Evolutionary conservation across 1,140 invertebrate genomes (phyloP).

Genomic region (Sycophaga agraensis): DNA sequence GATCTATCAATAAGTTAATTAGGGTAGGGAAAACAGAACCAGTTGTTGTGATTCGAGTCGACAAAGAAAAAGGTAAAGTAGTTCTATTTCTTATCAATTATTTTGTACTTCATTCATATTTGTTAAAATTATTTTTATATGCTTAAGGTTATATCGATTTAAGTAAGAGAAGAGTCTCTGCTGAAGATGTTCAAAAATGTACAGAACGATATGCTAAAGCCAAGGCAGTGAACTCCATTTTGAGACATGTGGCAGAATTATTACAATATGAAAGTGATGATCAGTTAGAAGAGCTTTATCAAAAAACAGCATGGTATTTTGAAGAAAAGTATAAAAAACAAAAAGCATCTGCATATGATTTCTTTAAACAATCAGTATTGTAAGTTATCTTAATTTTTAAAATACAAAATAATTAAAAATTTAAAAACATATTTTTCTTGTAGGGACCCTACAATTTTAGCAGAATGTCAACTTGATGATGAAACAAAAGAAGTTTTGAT

Average conservation of each 20-base stretch:
- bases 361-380: conserved; percentile 97
- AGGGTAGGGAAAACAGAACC: conserved; percentile 98
- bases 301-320: conserved; percentile 98
- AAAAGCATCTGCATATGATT: conserved; percentile 90
- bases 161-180: conserved; percentile 96
- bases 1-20: conserved; percentile 99
- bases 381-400: conserved; percentile 58
- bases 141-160: conserved; percentile 94
- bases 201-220: conserved; percentile 98
- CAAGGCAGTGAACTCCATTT: conserved; percentile 97
- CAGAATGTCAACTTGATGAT: conserved; percentile 94
- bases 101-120: conserved; percentile 6
- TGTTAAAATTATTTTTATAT: background rate
- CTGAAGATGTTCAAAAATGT: conserved; percentile 97
- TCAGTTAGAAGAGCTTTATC: conserved; percentile 92
- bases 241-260: conserved; percentile 95
- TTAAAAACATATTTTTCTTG: conserved; percentile 36
- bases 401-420: background rate
- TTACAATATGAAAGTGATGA: conserved; percentile 88
- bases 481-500: conserved; percentile 90
- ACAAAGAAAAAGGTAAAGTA: conserved; percentile 93
- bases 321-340: conserved; percentile 96
- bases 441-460: conserved; percentile 89
- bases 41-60: conserved; percentile 98
- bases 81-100: background rate